Base-by-base conservation (phyloP, 1,140 invertebrate genomes). In the Fopius arisanus region DNA sequence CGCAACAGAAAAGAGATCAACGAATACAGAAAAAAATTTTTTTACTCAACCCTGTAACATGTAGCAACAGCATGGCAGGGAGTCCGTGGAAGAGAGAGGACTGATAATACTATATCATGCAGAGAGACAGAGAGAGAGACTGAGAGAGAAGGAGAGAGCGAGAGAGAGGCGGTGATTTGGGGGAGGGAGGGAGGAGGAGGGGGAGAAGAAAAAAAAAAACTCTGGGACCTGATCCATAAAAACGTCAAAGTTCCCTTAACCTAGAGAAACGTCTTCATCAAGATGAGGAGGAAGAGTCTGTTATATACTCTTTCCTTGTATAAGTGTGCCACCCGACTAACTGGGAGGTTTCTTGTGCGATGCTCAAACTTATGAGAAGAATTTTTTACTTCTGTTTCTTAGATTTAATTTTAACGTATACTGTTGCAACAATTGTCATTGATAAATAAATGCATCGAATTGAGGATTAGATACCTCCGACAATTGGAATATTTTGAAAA, bases 241-340 rank as follows among this genome's bases (percentile, higher is more conserved):
- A 88, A 87, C 86, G 86, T 88, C 86, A 88, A 87, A 88, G 84
- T 85, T 86, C 85, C 84, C 84, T 84, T 86, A 87, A 87, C 84
- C 83, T 88, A 88, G 85, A 86, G 86, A 86, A 88, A 88, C 84
- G 81, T 87, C 86, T 88, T 88, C 86, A 88, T 87, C 86, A 88
- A 82, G 54, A 59, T 23, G 81, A 83, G 82, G 78, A 80, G 78
- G 59, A 31, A 41, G 28, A 63, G 43, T 48, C 72, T 69, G 72
- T 76, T 76, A 72, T 72, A 72, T 72, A 67, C 65, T 74, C 41
- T 71, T 72, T 59, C 54, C 21, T 59, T 59, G 54, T 59, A 59
- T 59, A 26, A 59, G 54, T 70, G 71, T 65, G 21, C 71, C 71
- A 73, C 65, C 59, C 23, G 31, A 71, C 51, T 71, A 29, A 63